Base-by-base conservation (phyloP, 2,113 vertebrate species). In the Setophaga coronata region DNA sequence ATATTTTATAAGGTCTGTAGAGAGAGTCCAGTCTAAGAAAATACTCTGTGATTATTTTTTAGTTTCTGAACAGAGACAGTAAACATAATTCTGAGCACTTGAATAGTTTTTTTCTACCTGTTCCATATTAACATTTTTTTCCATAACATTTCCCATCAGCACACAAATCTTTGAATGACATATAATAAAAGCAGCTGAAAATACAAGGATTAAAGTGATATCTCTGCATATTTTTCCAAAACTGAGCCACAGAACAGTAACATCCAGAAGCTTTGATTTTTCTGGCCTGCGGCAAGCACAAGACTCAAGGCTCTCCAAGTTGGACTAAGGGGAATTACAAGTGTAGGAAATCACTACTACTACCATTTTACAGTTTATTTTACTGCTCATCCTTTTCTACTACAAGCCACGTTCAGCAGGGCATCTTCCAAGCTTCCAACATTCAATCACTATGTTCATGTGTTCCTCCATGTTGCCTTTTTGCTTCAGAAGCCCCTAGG, bases 291-390 rank as follows among this genome's bases (percentile, higher is more conserved):
- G 60, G 34, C 10, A 79, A 84, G 65, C 12, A 8, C 5, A 82
- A 18, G 7, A 26, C 6, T 70, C 50, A 65, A 51, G 31, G 11
- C 6, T 84, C 3, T 73, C 42, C 38, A 45, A 45, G 29, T 40
- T 28, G 74, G 21, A 40, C 18, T 56, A 14, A 0, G 1, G 16
- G 14, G 24, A 65, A 66, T 61, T 78, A 38, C 25, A 36, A 33
- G 20, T 33, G 10, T 14, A 34, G 7, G 4, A 10, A 48, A 48
- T 38, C 51, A 51, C 19, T 51, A 33, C 6, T 33, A 23, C 6
- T 19, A 29, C 9, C 4, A 21, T 64, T 81, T 69, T 43, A 38
- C 0, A 0, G 5, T 54, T 57, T 56, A 8, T 76, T n/a, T 74
- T 73, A 64, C 15, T 67, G 20, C 13, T 85, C 4, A 48, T 18